These are phyloP conservation scores for Phylloscopus trochiloides DNA, from an alignment of 2,113 vertebrate genomes.

Conservation along the genomic window DNA sequence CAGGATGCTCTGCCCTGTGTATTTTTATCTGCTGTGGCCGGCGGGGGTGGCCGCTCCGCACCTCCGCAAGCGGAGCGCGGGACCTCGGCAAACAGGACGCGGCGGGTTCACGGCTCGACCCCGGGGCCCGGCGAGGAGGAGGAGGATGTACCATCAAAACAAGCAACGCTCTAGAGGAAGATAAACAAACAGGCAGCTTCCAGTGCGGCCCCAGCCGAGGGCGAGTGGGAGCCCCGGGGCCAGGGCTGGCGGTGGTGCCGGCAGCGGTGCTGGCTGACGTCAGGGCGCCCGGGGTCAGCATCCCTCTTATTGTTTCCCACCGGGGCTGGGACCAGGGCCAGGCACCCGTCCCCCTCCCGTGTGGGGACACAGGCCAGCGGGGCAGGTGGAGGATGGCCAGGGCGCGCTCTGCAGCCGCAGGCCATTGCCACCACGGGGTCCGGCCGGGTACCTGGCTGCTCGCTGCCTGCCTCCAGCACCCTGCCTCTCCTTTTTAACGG, in stretches of 20 bases:
- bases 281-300: constrained; percentile 58
- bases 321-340: background rate
- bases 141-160: constrained; percentile 83
- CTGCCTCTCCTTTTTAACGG: background rate
- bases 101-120: constrained; percentile 71
- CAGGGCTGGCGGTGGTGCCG: background rate
- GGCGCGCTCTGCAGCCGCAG: fast-evolving
- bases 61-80: background rate
- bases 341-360: background rate
- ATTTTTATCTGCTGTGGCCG: constrained; percentile 52
- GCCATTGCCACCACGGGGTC: fast-evolving
- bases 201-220: constrained; percentile 17
- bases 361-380: background rate
- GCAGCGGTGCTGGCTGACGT: constrained; percentile 33
- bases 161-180: constrained; percentile 76
- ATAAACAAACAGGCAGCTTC: constrained; percentile 76
- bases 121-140: constrained; percentile 49
- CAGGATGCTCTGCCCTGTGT: constrained; percentile 47
- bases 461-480: background rate
- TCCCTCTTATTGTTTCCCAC: constrained; percentile 55
- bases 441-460: background rate
- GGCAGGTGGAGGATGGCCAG: background rate
- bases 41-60: background rate
- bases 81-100: constrained; percentile 78
- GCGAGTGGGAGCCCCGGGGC: background rate